Conservation (phyloP, 2,888 invertebrate genomes). For the Tuta absoluta region DNA sequence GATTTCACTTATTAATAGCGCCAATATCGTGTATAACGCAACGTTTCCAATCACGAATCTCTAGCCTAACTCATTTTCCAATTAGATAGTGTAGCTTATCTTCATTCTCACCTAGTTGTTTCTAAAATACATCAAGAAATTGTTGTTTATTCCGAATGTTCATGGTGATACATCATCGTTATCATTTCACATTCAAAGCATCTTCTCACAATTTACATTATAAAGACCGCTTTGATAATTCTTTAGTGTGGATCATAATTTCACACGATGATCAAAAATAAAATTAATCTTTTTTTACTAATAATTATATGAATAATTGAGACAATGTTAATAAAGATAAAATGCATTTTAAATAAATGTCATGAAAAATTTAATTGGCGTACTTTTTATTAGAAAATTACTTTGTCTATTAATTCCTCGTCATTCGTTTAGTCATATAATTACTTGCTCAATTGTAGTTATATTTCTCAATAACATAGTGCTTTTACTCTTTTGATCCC, state of each 20-base stretch:
- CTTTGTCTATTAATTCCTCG: not conserved
- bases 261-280: constrained; percentile 22
- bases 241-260: constrained; percentile 10
- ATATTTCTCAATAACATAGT: not conserved
- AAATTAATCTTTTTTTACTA: constrained; percentile 1
- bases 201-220: constrained; percentile 22
- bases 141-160: constrained; percentile 20
- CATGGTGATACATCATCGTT: constrained; percentile 23
- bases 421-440: not conserved
- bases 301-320: not conserved
- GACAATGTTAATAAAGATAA: constrained; percentile 7
- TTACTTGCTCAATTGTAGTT: not conserved
- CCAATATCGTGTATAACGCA: constrained; percentile 51
- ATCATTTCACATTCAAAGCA: constrained; percentile 19
- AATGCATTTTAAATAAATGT: not conserved
- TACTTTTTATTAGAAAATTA: too few species aligned
- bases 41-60: constrained; percentile 57
- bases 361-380: not conserved
- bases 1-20: constrained; percentile 67
- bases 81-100: constrained; percentile 46
- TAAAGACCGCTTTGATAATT: constrained; percentile 18
- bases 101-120: constrained; percentile 35
- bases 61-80: constrained; percentile 50
- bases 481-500: not conserved
- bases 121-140: constrained; percentile 35